Percentiles rank a stretch among this genome's conserved stretches.
These are phyloP conservation scores for Oreortyx pictus DNA, from an alignment of 2,797 vertebrate genomes.

Conservation along the genomic window DNA sequence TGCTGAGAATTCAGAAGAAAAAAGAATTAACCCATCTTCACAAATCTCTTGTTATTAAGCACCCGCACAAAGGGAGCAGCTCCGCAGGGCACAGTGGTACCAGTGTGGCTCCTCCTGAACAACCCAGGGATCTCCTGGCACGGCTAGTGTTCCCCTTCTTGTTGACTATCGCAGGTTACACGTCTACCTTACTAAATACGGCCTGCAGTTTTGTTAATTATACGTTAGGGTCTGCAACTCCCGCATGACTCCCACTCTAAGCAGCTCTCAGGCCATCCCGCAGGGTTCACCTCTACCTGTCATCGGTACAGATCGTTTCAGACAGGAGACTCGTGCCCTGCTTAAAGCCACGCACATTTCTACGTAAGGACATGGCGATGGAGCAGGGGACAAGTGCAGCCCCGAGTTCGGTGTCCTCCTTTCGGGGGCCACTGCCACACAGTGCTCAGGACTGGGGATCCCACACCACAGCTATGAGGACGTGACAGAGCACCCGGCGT, in stretches of 20 bases:
- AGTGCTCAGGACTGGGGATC: neutral
- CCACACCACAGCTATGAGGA: neutral
- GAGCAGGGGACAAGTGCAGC: neutral
- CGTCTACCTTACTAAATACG: neutral
- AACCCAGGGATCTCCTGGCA: neutral
- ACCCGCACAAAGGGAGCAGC: neutral
- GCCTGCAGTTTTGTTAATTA: slow-evolving; percentile 61
- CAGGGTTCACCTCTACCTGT: neutral
- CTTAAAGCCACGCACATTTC: neutral
- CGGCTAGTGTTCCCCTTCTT: slow-evolving; percentile 18
- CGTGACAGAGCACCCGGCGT: neutral
- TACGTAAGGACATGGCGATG: neutral
- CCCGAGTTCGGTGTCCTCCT: neutral
- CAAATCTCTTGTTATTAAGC: neutral
- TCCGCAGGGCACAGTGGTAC: neutral
- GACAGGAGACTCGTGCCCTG: neutral
- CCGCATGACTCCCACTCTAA: neutral
- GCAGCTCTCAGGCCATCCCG: neutral
- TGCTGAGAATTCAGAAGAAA: neutral
- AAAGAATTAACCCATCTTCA: neutral
- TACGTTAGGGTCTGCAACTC: neutral
- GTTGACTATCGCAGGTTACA: neutral
- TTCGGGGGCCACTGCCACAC: neutral
- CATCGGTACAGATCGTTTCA: neutral
- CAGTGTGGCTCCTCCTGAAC: neutral